Evolutionary conservation across 92 coral and sea anemone genomes (phyloP), one percentile per base, ranked within the genome.

Genomic region (Epizoanthus fatuus): DNA sequence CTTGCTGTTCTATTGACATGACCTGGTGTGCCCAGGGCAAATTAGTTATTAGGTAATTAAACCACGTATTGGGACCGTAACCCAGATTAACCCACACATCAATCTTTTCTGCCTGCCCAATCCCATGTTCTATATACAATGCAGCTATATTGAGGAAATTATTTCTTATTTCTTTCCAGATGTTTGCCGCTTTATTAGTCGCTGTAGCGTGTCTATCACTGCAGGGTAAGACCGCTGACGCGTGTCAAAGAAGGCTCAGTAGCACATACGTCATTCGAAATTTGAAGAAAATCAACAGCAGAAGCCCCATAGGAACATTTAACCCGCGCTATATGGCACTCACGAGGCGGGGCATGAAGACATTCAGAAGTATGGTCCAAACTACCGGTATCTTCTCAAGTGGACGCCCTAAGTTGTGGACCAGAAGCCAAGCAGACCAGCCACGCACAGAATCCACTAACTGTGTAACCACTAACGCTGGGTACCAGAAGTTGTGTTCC

Each of bases 401-500:
- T 35, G 15, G 8, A 14, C 47, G 51, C 7, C 7, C 17, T 0
- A 7, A 9, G 74, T 45, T 10, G 45, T 60, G 29, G 10, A 17
- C 66, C 66, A 60, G 35, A 7, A 25, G 22, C 32, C 66, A 60
- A n/a, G 9, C 10, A 15, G 7, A 7, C 6, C 22, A 17, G 35
- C 22, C 20, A 4, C 22, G 51, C 3, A 69, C 10, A 7, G 4
- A 9, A 19, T 22, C 57, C 56, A 29, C 29, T 4, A 11, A 7
- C 17, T 69, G 74, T 38, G 51, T 69, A 13, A 69, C 7, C 16
- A 69, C 7, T 4, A 51, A 42, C 16, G 52, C 39, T 7, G 51
- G 51, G 3, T 65, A 63, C 38, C 63, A 19, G 38, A 84, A 88
- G 16, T 56, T 93, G 78, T 93, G 96, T 63, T 63, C 90, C 13